Evolutionary conservation across 2,113 vertebrate genomes (phyloP), one percentile per base, ranked within the genome.

Genomic region (Psittacula cyanocephala): DNA sequence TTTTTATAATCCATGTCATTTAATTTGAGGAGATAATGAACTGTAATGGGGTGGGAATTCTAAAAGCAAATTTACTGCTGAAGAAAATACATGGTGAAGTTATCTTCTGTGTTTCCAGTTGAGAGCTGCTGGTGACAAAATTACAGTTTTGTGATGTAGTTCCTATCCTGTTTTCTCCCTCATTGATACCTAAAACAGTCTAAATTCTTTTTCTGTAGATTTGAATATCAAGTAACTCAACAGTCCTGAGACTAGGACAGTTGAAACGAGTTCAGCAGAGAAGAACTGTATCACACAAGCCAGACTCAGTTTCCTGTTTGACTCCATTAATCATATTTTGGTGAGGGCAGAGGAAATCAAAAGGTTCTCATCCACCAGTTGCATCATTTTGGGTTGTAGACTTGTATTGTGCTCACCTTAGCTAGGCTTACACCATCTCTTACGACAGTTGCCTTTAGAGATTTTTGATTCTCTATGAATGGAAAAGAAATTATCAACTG

Each of bases 201-300:
- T 50, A 63, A 80, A 43, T 13, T 52, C 0, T 1, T 84, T 67
- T 78, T 50, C 29, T 81, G 13, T 75, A 33, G 20, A 67, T 53
- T 13, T 67, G 31, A 44, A 10, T 91, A 53, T 44, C 24, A 63
- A 68, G 52, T 83, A 69, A 49, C 31, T 41, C 47, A 81, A 59
- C 0, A 1, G 60, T 43, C 50, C 3, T 46, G 46, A 67, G 39
- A n/a, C 22, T 62, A 37, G n/a, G 50, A 24, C 55, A 41, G 0
- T 4, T 63, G 69, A 81, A 37, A 31, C 31, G 13, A 68, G 13
- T 70, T 91, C 22, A 62, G 25, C 14, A 24, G 74, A 71, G 10
- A 64, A 37, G 4, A 75, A 7, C 25, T 70, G 13, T 80, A 31
- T 62, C 22, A 18, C 60, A 25, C 63, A 80, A 43, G 15, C 31